These are phyloP conservation scores for Bemisia tabaci DNA, from an alignment of 1,140 invertebrate genomes.

Conservation along the genomic window DNA sequence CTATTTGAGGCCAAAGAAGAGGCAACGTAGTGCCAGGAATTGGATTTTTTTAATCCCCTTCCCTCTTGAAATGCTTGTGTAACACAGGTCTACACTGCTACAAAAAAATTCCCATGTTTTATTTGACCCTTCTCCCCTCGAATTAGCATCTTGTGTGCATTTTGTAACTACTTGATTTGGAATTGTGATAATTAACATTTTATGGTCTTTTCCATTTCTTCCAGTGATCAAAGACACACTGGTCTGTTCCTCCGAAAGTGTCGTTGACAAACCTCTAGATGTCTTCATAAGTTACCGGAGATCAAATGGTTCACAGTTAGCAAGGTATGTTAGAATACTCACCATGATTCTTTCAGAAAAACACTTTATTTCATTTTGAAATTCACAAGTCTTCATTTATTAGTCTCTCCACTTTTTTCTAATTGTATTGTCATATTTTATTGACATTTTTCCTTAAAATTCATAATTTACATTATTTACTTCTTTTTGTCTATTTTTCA, in stretches of 20 bases:
- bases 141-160: no score
- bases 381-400: no score
- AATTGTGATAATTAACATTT: no score
- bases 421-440: not conserved
- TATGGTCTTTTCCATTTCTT: conserved; percentile 23
- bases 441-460: not conserved
- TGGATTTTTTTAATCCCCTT: not conserved
- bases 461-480: not conserved
- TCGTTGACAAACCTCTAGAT: conserved; percentile 76
- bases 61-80: not conserved
- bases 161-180: no score
- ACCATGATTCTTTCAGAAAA: no score
- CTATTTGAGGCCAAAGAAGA: no score
- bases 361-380: no score
- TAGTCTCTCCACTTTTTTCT: not conserved
- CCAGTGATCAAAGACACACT: conserved; percentile 41
- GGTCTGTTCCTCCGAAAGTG: conserved; percentile 51
- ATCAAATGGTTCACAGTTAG: conserved; percentile 95
- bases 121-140: no score
- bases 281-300: conserved; percentile 97
- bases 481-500: no score
- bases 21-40: no score
- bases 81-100: not conserved
- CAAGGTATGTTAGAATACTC: conserved; percentile 43
- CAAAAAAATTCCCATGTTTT: no score